Evolutionary conservation across 2,797 vertebrate species (phyloP), one percentile per base, ranked within the genome.

Genomic region (Poecilia velifera): DNA sequence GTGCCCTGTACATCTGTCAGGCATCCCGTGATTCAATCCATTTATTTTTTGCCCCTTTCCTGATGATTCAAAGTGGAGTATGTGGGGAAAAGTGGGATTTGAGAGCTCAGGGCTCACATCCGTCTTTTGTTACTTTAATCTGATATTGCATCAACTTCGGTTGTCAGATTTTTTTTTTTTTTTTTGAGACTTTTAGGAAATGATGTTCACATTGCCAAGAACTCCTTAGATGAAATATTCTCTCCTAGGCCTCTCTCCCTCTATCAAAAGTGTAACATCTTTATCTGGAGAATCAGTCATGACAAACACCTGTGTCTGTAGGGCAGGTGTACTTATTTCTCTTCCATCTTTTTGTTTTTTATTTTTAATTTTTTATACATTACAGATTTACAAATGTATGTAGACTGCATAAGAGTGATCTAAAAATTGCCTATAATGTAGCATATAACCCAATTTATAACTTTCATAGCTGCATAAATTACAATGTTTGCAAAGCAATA

Each of bases 1-100:
- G 72, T 76, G 74, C 16, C 72, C 84, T 80, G 88, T 90, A 90
- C 91, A 90, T 94, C 93, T 94, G 90, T 91, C 86, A 86, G 77
- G 25, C 87, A 78, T 88, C 70, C 84, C 86, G 87, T 88, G 87
- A 90, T 78, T 91, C 43, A 68, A 90, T 91, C 84, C 85, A 88
- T 62, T 34, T 62, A 90, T 78, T 83, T 83, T 87, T 84, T 74
- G 74, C 53, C 73, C 34, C 81, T 62, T 77, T 83, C 78, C 34
- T 83, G 79, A 78, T 41, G 47, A 78, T 85, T 78, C 62, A 80
- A 79, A 87, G 55, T 72, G 43, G 76, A 80, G 28, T 64, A 89
- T 85, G 75, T 55, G 76, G 59, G 57, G 77, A 78, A 85, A 73
- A 18, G 12, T 25, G n/a, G 34, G 53, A 82, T 79, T 53, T 79